Conservation (phyloP, 2,797 vertebrate genomes). For the Sebastes itinus region DNA sequence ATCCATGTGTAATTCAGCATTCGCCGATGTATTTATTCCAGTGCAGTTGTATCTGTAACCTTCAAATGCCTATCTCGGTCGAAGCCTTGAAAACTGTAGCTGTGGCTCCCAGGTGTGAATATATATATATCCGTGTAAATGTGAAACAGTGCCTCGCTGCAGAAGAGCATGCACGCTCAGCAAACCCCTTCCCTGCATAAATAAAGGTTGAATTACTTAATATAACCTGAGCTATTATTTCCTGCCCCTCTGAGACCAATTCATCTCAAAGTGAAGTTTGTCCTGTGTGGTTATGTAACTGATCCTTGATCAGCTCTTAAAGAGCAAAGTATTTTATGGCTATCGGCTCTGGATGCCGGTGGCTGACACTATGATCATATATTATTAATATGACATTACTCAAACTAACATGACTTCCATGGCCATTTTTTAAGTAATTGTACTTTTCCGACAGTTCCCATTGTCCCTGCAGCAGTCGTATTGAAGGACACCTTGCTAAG, state of each 20-base stretch:
- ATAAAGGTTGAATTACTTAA: conserved; percentile 66
- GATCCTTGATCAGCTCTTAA: conserved; percentile 31
- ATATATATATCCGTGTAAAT: neutral
- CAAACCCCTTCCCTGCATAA: conserved; percentile 31
- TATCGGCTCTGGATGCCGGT: conserved; percentile 1
- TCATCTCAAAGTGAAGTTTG: conserved; percentile 43
- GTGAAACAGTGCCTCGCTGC: conserved; percentile 8
- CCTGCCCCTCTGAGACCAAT: conserved; percentile 50
- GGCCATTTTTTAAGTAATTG: neutral
- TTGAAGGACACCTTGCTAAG: conserved; percentile 12
- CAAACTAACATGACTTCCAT: conserved; percentile 12
- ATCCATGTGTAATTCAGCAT: neutral
- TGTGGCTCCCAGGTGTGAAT: conserved; percentile 29
- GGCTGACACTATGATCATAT: neutral
- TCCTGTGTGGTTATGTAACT: conserved; percentile 31
- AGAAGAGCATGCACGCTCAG: conserved; percentile 37
- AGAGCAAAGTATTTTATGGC: neutral
- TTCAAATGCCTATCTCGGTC: conserved; percentile 19
- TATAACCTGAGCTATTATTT: conserved; percentile 63
- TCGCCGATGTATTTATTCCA: neutral
- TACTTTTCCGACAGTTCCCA: neutral
- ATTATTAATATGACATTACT: conserved; percentile 41
- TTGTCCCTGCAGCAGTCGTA: neutral
- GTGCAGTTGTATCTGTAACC: neutral
- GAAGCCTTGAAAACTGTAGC: neutral